A percentile compares a stretch with the other conserved stretches of the same genome.
These are phyloP conservation scores for Spea hammondii DNA, from an alignment of 2,797 vertebrate species.

Conservation along the genomic window DNA sequence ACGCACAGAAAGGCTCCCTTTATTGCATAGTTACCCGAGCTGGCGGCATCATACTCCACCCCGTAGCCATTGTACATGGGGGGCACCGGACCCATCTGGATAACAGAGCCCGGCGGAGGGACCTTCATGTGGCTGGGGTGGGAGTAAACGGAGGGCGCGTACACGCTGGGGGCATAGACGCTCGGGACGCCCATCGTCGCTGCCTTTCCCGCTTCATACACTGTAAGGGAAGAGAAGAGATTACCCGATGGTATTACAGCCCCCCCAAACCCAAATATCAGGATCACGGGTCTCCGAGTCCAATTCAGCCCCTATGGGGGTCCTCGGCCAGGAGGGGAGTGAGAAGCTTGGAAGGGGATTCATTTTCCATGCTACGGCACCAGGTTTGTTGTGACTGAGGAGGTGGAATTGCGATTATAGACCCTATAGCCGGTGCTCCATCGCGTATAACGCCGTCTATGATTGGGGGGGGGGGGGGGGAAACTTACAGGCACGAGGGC, in stretches of 20 bases:
- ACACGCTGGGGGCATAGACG: conserved; percentile 73
- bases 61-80: conserved; percentile 68
- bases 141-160: conserved; percentile 74
- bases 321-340: too few relatives aligned
- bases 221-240: conserved; percentile 58
- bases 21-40: conserved; percentile 71
- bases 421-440: too few relatives aligned
- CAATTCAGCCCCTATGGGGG: too few relatives aligned
- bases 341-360: too few relatives aligned
- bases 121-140: conserved; percentile 69
- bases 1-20: not conserved
- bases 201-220: conserved; percentile 88
- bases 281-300: too few relatives aligned
- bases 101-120: conserved; percentile 60
- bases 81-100: conserved; percentile 57
- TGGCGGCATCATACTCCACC: conserved; percentile 75
- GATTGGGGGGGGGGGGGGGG: too few relatives aligned
- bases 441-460: too few relatives aligned
- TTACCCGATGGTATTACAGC: not conserved
- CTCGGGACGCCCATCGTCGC: conserved; percentile 75
- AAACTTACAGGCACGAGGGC: conserved; percentile 80
- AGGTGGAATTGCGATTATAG: too few relatives aligned
- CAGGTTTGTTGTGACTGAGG: too few relatives aligned
- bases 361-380: too few relatives aligned
- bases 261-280: too few relatives aligned